phyloP scores from a whole-genome alignment of 2,113 vertebrate genomes.

The Pelobates fuscus region DNA sequence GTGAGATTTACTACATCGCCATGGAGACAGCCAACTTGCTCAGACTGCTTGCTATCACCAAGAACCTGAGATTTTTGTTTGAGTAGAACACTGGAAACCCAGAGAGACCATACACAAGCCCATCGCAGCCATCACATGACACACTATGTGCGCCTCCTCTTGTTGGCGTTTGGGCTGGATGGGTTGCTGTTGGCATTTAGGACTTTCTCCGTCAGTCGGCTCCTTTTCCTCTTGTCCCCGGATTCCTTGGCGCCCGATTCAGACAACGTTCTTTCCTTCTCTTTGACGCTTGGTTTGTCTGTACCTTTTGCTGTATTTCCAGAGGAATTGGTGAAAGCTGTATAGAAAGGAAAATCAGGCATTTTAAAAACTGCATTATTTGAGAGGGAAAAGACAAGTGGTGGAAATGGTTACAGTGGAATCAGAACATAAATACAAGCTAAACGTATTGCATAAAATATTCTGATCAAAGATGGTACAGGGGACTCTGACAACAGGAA shows the following conservation, averaged over 20 bases:
- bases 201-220: constrained; percentile 86
- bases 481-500: too few relatives aligned
- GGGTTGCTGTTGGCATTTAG: constrained; percentile 87
- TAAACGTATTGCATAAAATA: too few relatives aligned
- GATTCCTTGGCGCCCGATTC: constrained; percentile 81
- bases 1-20: too few relatives aligned
- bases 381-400: too few relatives aligned
- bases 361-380: too few relatives aligned
- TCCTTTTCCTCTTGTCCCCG: constrained; percentile 90
- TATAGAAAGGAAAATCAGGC: background rate
- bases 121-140: background rate
- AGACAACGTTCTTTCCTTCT: constrained; percentile 79
- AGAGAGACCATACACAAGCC: background rate
- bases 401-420: too few relatives aligned
- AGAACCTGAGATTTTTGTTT: too few relatives aligned
- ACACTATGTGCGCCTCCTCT: constrained; percentile 69
- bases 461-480: too few relatives aligned
- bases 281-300: constrained; percentile 76
- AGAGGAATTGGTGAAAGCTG: constrained; percentile 53
- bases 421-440: too few relatives aligned
- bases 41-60: too few relatives aligned
- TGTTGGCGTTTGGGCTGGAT: constrained; percentile 87
- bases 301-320: constrained; percentile 71
- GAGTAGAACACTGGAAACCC: too few relatives aligned
- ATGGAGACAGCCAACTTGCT: too few relatives aligned